Evolutionary conservation across 2,797 vertebrate species (phyloP).

Genomic region (Hydrolagus colliei): DNA sequence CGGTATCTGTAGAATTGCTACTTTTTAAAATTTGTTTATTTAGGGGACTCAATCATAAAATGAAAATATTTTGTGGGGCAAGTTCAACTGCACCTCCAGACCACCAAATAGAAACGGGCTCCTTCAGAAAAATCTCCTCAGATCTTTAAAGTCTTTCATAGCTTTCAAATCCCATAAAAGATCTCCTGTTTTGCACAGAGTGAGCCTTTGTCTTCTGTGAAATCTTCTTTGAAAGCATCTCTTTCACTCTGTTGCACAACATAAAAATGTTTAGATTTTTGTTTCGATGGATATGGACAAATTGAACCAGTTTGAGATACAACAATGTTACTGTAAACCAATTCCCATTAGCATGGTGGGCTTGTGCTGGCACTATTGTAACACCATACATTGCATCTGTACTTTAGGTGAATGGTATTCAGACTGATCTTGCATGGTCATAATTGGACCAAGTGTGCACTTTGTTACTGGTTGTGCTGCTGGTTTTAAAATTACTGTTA

Average conservation of each 20-base stretch:
- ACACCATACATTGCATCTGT: background rate
- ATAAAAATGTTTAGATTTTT: constrained; percentile 31
- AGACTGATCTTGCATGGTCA: background rate
- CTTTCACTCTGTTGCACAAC: constrained; percentile 6
- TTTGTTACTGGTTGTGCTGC: background rate
- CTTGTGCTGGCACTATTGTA: background rate
- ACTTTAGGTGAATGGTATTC: background rate
- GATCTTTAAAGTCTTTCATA: background rate
- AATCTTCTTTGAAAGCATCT: constrained; percentile 4
- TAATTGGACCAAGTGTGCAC: background rate
- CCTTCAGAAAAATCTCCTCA: constrained; percentile 5
- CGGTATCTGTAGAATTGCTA: background rate
- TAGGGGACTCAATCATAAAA: background rate
- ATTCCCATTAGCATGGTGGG: background rate
- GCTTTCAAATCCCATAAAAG: constrained; percentile 14
- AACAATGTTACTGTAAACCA: background rate
- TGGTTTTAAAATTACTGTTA: background rate
- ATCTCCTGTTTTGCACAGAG: constrained; percentile 21
- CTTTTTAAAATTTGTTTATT: background rate
- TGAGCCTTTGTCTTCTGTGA: constrained; percentile 19
- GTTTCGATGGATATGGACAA: background rate
- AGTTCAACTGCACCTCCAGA: constrained; percentile 6
- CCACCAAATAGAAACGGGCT: background rate
- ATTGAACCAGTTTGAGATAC: background rate
- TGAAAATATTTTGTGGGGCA: background rate